phyloP scores from a whole-genome alignment of 2,888 invertebrate species.

The Drosophila prolongata region DNA sequence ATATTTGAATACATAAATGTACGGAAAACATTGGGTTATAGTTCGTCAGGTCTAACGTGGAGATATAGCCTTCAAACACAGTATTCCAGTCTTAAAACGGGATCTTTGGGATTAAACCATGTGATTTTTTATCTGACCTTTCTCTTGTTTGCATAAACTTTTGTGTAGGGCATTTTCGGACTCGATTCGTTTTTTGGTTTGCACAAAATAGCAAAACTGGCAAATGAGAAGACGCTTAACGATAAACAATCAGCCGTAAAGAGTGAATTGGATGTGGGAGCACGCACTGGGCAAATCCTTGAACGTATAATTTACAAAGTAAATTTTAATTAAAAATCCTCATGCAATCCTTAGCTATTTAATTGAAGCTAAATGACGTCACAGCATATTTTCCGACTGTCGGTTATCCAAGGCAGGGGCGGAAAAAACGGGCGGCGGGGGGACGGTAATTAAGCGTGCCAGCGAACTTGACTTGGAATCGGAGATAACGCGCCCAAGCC shows the following conservation, averaged over 20 bases:
- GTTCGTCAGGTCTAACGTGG: too few species aligned
- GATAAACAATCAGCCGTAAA: constrained; percentile 23
- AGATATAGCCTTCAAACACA: too few species aligned
- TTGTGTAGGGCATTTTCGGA: neutral
- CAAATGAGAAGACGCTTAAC: neutral
- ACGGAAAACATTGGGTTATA: too few species aligned
- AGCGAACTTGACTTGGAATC: constrained; percentile 58
- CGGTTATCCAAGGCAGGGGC: constrained; percentile 26
- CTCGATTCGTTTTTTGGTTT: neutral
- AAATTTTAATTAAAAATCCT: constrained; percentile 80
- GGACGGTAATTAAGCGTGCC: constrained; percentile 69
- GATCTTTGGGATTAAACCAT: too few species aligned
- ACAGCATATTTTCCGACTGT: constrained; percentile 43
- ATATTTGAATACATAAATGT: too few species aligned
- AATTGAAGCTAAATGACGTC: constrained; percentile 79
- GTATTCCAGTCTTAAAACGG: too few species aligned
- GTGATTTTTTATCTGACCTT: too few species aligned
- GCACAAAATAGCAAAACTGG: neutral
- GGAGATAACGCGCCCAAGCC: constrained; percentile 53
- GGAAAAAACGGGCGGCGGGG: neutral
- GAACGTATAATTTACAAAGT: constrained; percentile 78
- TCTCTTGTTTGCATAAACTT: neutral
- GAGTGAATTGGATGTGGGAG: constrained; percentile 33
- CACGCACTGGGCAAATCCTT: constrained; percentile 60
- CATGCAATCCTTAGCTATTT: constrained; percentile 77